Conservation (phyloP, 2,888 invertebrate genomes). For the Callyntrura guangdongensis region DNA sequence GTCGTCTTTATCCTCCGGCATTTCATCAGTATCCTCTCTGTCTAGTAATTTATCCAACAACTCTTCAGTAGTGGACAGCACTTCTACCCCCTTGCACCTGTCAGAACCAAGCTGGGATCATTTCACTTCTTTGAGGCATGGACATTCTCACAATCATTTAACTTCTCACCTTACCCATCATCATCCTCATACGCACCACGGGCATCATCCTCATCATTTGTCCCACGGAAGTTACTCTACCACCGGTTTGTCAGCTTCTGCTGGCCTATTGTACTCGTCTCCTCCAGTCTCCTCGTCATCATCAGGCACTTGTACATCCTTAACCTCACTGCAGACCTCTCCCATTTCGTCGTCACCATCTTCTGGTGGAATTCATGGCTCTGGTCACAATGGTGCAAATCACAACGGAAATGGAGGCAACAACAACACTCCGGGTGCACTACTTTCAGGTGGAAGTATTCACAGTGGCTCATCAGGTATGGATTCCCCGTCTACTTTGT, state of each 20-base stretch:
- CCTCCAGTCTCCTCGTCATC: constrained; percentile 73
- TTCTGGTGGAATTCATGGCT: constrained; percentile 48
- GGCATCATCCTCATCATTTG: constrained; percentile 73
- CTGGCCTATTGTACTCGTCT: constrained; percentile 75
- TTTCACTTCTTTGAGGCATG: constrained; percentile 59
- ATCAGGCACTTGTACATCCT: constrained; percentile 72
- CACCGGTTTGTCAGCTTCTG: constrained; percentile 36
- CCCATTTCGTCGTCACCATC: constrained; percentile 67
- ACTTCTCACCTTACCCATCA: constrained; percentile 75
- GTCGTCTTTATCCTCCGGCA: background rate
- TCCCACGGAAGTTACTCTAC: constrained; percentile 57
- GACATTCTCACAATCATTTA: constrained; percentile 59
- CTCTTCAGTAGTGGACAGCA: constrained; percentile 30
- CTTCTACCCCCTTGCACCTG: constrained; percentile 31
- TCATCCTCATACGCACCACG: constrained; percentile 74
- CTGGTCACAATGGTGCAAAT: constrained; percentile 24
- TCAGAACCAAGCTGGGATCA: constrained; percentile 65
- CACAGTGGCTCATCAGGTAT: constrained; percentile 16
- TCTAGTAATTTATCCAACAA: constrained; percentile 41
- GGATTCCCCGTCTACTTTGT: constrained; percentile 43
- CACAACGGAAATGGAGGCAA: constrained; percentile 37
- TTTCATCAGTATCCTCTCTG: constrained; percentile 58
- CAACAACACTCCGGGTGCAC: constrained; percentile 29
- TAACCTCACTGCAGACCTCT: constrained; percentile 75
- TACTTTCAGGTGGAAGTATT: constrained; percentile 33